phyloP scores from a whole-genome alignment of 1,140 invertebrate genomes.

The Andrena cerasifolii region DNA sequence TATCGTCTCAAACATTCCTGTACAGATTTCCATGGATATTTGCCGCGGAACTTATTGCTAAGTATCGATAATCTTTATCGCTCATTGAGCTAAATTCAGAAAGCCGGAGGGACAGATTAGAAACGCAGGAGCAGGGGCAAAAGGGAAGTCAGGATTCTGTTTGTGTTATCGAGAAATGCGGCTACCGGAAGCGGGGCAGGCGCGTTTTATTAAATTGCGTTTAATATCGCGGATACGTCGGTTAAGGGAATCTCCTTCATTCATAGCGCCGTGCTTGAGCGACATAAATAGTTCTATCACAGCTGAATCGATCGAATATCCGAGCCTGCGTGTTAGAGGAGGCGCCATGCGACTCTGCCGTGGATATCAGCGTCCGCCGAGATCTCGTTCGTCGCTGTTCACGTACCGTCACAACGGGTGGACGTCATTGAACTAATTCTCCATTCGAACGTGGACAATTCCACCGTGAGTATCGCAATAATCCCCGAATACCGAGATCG shows the following conservation, averaged over 20 bases:
- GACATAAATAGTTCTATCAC: constrained; percentile 55
- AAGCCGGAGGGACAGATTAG: not conserved
- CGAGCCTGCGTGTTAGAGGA: constrained; percentile 50
- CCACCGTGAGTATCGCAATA: not conserved
- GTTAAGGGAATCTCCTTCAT: constrained; percentile 24
- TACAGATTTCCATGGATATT: not conserved
- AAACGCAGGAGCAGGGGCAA: not conserved
- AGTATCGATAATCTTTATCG: not conserved
- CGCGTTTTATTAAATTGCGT: not conserved
- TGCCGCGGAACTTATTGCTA: not conserved
- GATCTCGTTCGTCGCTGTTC: constrained; percentile 20
- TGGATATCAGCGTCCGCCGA: constrained; percentile 44
- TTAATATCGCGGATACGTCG: not conserved
- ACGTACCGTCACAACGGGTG: constrained; percentile 4
- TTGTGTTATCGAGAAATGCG: not conserved
- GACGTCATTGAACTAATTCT: not conserved
- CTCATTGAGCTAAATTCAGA: not conserved
- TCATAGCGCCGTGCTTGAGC: constrained; percentile 30
- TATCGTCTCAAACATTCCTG: not conserved
- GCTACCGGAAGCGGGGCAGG: not conserved
- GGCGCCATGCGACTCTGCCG: constrained; percentile 42
- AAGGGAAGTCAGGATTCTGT: not conserved
- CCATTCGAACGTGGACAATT: not conserved
- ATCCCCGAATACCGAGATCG: not conserved
- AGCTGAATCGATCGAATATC: constrained; percentile 56